Percentiles rank a stretch among this genome's conserved stretches.
phyloP scores from a whole-genome alignment of 2,113 vertebrate species.

The Morone saxatilis region DNA sequence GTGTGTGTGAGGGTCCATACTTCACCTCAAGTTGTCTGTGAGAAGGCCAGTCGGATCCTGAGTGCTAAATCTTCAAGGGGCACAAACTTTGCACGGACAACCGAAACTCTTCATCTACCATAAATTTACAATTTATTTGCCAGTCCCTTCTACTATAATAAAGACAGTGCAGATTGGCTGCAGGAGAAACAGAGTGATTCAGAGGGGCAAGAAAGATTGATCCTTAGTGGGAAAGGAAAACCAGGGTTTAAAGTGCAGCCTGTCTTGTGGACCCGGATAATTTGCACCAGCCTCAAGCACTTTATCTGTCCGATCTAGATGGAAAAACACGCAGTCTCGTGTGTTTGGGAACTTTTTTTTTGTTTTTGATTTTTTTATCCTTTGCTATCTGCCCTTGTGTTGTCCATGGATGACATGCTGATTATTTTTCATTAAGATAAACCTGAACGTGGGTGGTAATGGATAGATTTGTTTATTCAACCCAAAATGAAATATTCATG shows the following conservation, averaged over 20 bases:
- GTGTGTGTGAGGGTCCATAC: conserved; percentile 30
- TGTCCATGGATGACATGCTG: conserved; percentile 11
- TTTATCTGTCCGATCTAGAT: conserved; percentile 45
- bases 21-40: conserved; percentile 32
- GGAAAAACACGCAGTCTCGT: conserved; percentile 20
- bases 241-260: conserved; percentile 49
- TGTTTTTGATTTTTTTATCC: neutral
- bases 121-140: conserved; percentile 58
- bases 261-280: conserved; percentile 41
- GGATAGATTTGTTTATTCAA: neutral
- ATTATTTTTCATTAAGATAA: conserved; percentile 13
- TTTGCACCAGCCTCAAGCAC: conserved; percentile 33
- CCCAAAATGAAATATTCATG: neutral
- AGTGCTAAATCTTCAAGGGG: conserved; percentile 44
- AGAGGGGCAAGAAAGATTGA: conserved; percentile 41
- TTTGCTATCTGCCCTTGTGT: conserved; percentile 9
- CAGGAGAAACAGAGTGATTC: conserved; percentile 41
- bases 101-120: conserved; percentile 36
- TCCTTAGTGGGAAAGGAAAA: conserved; percentile 41
- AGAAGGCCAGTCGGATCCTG: conserved; percentile 19
- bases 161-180: conserved; percentile 44
- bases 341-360: neutral
- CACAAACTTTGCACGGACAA: conserved; percentile 49
- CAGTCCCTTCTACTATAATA: conserved; percentile 20
- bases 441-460: neutral